A percentile compares a stretch with the other conserved stretches of the same genome.
Conservation (phyloP, 2,113 vertebrate genomes). For the Delphinapterus leucas region DNA sequence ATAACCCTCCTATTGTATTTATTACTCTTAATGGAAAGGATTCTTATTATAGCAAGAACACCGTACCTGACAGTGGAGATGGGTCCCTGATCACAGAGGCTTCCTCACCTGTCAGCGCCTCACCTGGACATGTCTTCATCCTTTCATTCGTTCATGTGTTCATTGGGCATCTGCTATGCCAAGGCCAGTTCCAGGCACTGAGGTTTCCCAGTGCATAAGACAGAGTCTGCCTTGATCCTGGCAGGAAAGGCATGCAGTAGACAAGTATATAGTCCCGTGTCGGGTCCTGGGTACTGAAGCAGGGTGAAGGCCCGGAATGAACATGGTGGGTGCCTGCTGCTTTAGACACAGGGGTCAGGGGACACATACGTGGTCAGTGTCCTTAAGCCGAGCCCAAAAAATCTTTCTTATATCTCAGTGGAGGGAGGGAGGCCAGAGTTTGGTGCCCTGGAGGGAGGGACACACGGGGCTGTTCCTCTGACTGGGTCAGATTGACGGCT, state of each 20-base stretch:
- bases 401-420: neutral
- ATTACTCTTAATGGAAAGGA: neutral
- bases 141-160: no score
- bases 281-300: neutral
- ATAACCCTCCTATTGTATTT: conserved; percentile 18
- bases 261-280: neutral
- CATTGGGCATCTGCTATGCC: neutral
- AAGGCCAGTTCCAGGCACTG: neutral
- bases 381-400: neutral
- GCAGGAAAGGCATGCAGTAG: neutral
- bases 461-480: neutral
- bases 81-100: neutral
- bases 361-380: neutral
- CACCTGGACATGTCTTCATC: neutral
- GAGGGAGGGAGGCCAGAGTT: neutral
- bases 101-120: neutral
- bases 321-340: neutral
- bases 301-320: neutral
- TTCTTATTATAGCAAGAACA: neutral
- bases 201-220: neutral
- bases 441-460: neutral
- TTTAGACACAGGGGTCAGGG: neutral
- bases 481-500: neutral
- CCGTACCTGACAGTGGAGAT: neutral
- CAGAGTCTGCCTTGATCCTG: neutral